Evolutionary conservation across 2,888 invertebrate genomes (phyloP).

Genomic region (Peribatodes rhomboidaria): DNA sequence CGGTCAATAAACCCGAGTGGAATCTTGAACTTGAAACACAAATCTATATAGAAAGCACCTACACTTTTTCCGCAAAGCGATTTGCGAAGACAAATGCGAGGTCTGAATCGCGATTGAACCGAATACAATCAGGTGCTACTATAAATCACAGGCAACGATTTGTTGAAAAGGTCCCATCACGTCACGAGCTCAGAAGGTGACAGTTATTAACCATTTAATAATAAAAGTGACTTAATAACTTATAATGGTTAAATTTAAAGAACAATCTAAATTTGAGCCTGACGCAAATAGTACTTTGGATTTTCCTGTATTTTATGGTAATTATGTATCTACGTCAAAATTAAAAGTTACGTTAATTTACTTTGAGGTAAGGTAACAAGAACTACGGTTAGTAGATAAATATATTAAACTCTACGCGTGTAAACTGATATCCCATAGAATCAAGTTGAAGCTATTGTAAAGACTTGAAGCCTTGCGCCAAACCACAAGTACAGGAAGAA

Average conservation of each 20-base stretch:
- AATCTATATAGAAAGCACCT: conserved; percentile 60
- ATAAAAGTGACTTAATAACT: neutral
- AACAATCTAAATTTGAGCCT: neutral
- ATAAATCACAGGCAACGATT: conserved; percentile 50
- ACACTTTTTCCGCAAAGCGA: conserved; percentile 55
- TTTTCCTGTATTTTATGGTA: conserved; percentile 9
- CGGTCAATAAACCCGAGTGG: conserved; percentile 76
- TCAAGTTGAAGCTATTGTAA: conserved; percentile 40
- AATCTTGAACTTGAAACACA: conserved; percentile 83
- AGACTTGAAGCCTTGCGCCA: conserved; percentile 53
- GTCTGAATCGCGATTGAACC: conserved; percentile 46
- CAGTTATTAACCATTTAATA: conserved; percentile 22
- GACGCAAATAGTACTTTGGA: neutral
- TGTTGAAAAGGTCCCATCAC: conserved; percentile 37
- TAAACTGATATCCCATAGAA: conserved; percentile 32
- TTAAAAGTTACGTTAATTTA: neutral
- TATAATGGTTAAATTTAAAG: neutral
- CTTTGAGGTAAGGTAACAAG: neutral
- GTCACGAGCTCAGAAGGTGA: conserved; percentile 18
- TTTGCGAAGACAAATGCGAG: conserved; percentile 58
- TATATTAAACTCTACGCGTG: conserved; percentile 5
- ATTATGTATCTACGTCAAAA: conserved; percentile 4
- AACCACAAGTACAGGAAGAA: conserved; percentile 68
- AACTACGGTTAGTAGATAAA: neutral
- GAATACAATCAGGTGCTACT: conserved; percentile 38